Evolutionary conservation across 2,113 vertebrate species (phyloP).

Genomic region (Tupaia tana): DNA sequence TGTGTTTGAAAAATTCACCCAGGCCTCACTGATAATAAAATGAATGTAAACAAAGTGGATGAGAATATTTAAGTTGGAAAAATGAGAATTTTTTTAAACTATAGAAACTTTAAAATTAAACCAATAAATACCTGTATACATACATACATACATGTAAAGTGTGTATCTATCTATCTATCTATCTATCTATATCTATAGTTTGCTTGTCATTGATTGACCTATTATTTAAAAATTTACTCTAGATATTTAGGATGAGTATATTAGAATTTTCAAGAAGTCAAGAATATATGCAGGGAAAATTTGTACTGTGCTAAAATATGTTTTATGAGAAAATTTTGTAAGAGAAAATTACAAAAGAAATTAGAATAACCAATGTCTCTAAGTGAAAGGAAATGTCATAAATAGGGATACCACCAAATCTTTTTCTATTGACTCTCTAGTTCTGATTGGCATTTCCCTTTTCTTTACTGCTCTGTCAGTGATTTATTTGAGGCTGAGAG

Average conservation of each 20-base stretch:
- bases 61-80: conserved; percentile 24
- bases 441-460: conserved; percentile 60
- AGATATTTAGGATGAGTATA: neutral
- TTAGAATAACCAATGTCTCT: conserved; percentile 59
- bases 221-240: conserved; percentile 37
- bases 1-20: neutral
- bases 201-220: conserved; percentile 18
- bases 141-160: neutral
- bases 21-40: conserved; percentile 11
- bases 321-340: conserved; percentile 50
- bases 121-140: neutral
- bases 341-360: conserved; percentile 59
- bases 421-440: conserved; percentile 38
- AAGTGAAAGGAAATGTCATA: conserved; percentile 64
- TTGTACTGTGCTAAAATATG: conserved; percentile 57
- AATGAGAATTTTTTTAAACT: neutral
- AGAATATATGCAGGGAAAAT: conserved; percentile 53
- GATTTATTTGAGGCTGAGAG: conserved; percentile 67
- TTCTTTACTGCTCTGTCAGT: conserved; percentile 59
- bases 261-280: conserved; percentile 53
- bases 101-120: conserved; percentile 38
- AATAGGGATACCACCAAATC: conserved; percentile 30
- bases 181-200: neutral
- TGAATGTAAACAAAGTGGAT: conserved; percentile 8
- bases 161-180: neutral